These are phyloP conservation scores for Perodicticus potto DNA, from an alignment of 2,797 vertebrate genomes.

Conservation along the genomic window DNA sequence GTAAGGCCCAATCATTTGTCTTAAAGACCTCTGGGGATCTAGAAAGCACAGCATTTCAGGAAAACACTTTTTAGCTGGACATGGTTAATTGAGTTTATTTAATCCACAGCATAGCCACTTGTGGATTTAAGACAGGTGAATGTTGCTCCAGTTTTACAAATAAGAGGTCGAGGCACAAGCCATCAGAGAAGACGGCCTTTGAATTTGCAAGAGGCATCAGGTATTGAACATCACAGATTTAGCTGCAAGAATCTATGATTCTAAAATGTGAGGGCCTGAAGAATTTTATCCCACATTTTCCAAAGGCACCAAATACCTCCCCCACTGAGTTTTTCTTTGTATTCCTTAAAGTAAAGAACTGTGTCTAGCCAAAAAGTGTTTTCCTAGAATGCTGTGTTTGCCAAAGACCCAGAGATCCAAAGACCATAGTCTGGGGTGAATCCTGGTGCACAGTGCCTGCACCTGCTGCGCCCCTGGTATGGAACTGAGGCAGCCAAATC, in stretches of 20 bases:
- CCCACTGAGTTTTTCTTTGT: background rate
- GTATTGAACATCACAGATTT: background rate
- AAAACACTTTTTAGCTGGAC: background rate
- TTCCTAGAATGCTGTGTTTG: background rate
- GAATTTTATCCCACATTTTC: conserved; percentile 33
- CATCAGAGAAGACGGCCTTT: background rate
- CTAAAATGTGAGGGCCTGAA: background rate
- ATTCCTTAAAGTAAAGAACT: background rate
- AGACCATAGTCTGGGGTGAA: background rate
- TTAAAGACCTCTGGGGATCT: background rate
- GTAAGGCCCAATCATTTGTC: background rate
- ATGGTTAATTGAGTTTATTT: background rate
- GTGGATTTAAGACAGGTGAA: background rate
- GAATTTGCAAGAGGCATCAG: background rate
- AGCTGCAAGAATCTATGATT: conserved; percentile 7
- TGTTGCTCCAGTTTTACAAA: background rate
- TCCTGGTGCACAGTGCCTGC: background rate
- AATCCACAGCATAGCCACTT: background rate
- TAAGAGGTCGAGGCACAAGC: background rate
- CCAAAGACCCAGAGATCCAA: background rate
- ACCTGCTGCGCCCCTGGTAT: background rate
- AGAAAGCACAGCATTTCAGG: background rate
- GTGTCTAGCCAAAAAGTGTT: background rate
- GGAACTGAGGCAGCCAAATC: background rate
- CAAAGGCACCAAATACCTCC: background rate